Conservation (phyloP, 2,888 invertebrate species). For the Lycocerus yunnanus region DNA sequence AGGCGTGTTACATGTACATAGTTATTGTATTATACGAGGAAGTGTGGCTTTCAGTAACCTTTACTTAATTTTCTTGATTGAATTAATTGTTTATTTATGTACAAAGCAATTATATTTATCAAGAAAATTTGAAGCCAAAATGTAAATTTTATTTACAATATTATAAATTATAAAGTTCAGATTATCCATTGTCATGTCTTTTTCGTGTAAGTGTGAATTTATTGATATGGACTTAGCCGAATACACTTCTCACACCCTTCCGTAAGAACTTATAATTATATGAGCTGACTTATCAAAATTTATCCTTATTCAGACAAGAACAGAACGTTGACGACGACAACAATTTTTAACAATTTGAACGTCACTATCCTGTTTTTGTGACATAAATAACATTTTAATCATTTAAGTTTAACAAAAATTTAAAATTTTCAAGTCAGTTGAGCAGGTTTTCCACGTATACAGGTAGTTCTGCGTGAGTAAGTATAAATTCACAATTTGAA, state of each 20-base stretch:
- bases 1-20: too few species aligned
- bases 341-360: neutral
- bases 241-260: neutral
- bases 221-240: too few species aligned
- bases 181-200: too few species aligned
- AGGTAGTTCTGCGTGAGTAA: too few species aligned
- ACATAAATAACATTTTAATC: too few species aligned
- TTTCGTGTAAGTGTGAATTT: too few species aligned
- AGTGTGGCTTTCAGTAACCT: neutral
- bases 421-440: neutral
- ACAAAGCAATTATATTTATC: neutral
- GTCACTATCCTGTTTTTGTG: too few species aligned
- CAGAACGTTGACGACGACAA: neutral
- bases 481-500: too few species aligned
- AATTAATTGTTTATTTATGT: neutral
- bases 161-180: neutral
- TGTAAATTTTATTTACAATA: neutral
- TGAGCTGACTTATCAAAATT: neutral
- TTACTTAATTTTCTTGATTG: neutral
- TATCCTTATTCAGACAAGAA: neutral
- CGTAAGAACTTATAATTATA: neutral
- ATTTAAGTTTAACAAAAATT: too few species aligned
- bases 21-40: neutral
- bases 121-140: neutral
- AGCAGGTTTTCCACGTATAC: neutral